Percentiles rank a stretch among this genome's conserved stretches.
phyloP scores from a whole-genome alignment of 2,113 vertebrate species.

The Crotalus tigris region DNA sequence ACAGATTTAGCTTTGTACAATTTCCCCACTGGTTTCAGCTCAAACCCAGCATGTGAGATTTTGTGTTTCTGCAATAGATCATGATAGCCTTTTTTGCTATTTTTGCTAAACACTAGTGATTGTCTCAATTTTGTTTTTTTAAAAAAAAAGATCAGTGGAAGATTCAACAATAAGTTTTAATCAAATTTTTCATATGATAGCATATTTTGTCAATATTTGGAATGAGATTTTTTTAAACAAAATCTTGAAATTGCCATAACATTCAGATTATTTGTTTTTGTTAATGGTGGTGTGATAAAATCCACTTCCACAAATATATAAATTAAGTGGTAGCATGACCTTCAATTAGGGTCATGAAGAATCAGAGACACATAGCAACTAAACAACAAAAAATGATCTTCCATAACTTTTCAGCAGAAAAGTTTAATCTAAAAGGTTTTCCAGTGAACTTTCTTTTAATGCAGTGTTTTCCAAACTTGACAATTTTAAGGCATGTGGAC shows the following conservation, averaged over 20 bases:
- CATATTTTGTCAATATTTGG: background rate
- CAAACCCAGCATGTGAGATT: too few species aligned
- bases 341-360: background rate
- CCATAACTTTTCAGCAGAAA: background rate
- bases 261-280: background rate
- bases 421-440: background rate
- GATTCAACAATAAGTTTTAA: background rate
- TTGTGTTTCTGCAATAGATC: background rate
- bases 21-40: background rate
- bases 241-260: background rate
- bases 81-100: background rate
- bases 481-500: too few species aligned
- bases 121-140: background rate
- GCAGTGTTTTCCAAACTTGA: too few species aligned
- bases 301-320: background rate
- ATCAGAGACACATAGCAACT: background rate
- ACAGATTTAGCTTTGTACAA: background rate
- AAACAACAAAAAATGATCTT: background rate
- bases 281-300: background rate
- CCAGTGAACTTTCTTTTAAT: background rate
- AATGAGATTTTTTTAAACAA: background rate
- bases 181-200: background rate
- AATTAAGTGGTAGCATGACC: background rate
- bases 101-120: background rate
- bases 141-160: background rate